phyloP scores from a whole-genome alignment of 1,140 invertebrate species.

The Bombus confusus region DNA sequence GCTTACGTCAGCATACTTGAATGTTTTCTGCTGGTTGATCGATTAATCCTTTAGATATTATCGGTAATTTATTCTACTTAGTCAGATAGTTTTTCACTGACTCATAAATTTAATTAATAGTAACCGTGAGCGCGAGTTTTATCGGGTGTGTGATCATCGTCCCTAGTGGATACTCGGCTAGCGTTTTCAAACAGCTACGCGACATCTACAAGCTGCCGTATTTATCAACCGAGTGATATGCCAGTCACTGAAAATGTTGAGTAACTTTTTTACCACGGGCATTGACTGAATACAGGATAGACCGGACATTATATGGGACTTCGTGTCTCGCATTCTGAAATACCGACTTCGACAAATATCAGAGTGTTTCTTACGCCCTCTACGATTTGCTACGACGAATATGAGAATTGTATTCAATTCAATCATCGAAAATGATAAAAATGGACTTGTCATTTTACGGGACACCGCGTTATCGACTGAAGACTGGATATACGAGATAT shows the following conservation, averaged over 20 bases:
- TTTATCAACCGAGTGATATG: slow-evolving; percentile 42
- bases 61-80: slow-evolving; percentile 38
- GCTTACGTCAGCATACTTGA: slow-evolving; percentile 13
- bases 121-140: slow-evolving; percentile 33
- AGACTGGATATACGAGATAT: too few relatives aligned
- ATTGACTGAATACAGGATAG: too few relatives aligned
- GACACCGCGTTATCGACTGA: too few relatives aligned
- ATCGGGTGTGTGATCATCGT: slow-evolving; percentile 28
- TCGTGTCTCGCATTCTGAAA: too few relatives aligned
- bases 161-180: slow-evolving; percentile 1
- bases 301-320: too few relatives aligned
- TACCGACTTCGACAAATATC: too few relatives aligned
- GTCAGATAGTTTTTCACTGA: slow-evolving; percentile 44
- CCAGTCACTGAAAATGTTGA: slow-evolving; percentile 34
- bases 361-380: too few relatives aligned
- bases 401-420: too few relatives aligned
- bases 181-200: slow-evolving; percentile 7
- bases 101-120: slow-evolving; percentile 51
- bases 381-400: too few relatives aligned
- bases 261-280: not conserved
- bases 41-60: slow-evolving; percentile 37
- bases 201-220: slow-evolving; percentile 31
- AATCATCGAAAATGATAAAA: too few relatives aligned
- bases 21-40: not conserved
- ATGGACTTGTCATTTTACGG: too few relatives aligned